These are phyloP conservation scores for Penelope pileata DNA, from an alignment of 2,113 vertebrate species.

Conservation along the genomic window DNA sequence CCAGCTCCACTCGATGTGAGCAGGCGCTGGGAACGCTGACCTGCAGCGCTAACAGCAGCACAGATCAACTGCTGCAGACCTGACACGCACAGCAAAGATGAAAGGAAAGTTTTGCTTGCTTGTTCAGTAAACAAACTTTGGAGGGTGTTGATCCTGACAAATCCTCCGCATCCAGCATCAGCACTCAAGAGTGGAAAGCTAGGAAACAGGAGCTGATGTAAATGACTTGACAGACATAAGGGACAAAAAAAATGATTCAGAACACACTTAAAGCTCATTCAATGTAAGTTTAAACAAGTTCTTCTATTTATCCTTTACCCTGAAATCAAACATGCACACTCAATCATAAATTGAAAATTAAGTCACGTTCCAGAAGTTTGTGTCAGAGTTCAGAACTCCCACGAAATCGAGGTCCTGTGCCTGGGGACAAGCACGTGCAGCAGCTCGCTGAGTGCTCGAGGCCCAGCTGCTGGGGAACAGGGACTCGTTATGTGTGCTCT, in stretches of 20 bases:
- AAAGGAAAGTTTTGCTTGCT: not conserved
- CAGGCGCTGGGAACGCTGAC: not conserved
- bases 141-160: not conserved
- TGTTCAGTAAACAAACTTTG: constrained; percentile 14
- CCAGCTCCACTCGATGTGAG: not conserved
- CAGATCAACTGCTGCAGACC: not conserved
- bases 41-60: not conserved
- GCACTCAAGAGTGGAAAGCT: not conserved
- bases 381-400: not conserved
- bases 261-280: not conserved
- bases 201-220: not conserved
- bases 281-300: not conserved
- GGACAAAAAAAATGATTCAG: not conserved
- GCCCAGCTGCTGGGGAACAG: not conserved
- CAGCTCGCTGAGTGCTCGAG: not conserved
- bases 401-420: not conserved
- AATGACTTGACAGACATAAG: not conserved
- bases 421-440: not conserved
- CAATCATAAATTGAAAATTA: not conserved
- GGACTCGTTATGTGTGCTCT: not conserved
- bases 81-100: not conserved
- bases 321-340: not conserved
- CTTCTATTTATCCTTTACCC: not conserved
- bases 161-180: not conserved
- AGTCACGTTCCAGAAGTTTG: not conserved